Percentiles rank a stretch among this genome's conserved stretches.
These are phyloP conservation scores for Papilio elwesi DNA, from an alignment of 2,888 invertebrate genomes.

Conservation along the genomic window DNA sequence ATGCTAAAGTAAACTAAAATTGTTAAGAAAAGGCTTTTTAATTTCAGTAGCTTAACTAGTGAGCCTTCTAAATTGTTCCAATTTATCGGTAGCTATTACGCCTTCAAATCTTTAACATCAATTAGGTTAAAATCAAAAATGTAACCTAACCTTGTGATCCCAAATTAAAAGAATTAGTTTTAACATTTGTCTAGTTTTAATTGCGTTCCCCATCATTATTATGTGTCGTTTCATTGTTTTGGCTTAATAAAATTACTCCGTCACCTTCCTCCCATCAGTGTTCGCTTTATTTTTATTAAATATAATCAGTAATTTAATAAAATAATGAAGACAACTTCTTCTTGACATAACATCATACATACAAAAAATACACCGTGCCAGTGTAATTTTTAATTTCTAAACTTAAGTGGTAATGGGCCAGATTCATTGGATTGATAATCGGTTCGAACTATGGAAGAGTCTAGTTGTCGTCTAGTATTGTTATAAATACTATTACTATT, in stretches of 20 bases:
- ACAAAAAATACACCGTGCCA: too few relatives aligned
- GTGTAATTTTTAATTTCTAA: too few relatives aligned
- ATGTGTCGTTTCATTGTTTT: slow-evolving; percentile 18
- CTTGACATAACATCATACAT: not conserved
- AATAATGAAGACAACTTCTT: not conserved
- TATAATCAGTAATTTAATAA: not conserved
- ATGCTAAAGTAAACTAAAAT: slow-evolving; percentile 16
- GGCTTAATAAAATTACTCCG: slow-evolving; percentile 27
- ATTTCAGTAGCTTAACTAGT: slow-evolving; percentile 1
- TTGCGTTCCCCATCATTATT: slow-evolving; percentile 45
- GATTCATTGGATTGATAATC: too few relatives aligned
- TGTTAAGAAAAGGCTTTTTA: slow-evolving; percentile 9
- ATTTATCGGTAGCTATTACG: slow-evolving; percentile 14
- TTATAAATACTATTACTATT: too few relatives aligned
- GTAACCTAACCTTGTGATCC: slow-evolving; percentile 66
- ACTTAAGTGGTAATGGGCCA: too few relatives aligned
- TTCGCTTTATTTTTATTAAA: slow-evolving; percentile 14
- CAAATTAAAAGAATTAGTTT: slow-evolving; percentile 79
- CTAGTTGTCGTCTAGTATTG: too few relatives aligned
- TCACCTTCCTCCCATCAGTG: slow-evolving; percentile 16
- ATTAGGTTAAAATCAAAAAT: slow-evolving; percentile 24
- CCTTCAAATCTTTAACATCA: slow-evolving; percentile 30
- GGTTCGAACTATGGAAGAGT: too few relatives aligned
- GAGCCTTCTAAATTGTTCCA: slow-evolving; percentile 13
- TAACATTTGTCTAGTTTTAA: slow-evolving; percentile 60